Evolutionary conservation across 2,797 vertebrate genomes (phyloP).

Genomic region (Schizothorax lantsangensis): DNA sequence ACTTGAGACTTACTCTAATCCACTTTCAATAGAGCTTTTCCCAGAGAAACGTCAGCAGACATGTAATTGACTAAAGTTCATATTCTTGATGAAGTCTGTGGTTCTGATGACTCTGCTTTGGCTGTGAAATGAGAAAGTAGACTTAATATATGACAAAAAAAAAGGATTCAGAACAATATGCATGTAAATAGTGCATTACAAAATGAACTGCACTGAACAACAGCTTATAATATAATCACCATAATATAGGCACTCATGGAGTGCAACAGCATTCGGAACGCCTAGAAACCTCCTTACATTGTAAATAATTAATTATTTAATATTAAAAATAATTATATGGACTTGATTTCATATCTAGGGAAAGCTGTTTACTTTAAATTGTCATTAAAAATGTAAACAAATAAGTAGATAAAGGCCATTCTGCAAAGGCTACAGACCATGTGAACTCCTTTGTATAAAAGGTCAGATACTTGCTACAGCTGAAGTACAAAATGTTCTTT

Average conservation of each 20-base stretch:
- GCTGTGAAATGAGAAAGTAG: neutral
- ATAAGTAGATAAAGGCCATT: neutral
- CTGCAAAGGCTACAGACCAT: neutral
- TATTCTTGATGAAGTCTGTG: neutral
- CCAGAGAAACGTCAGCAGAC: neutral
- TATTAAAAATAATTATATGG: neutral
- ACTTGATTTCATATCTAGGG: neutral
- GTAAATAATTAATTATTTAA: neutral
- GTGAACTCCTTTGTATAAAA: neutral
- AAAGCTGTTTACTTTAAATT: neutral
- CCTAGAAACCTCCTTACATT: neutral
- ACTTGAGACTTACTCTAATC: slow-evolving; percentile 35
- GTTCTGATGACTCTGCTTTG: neutral
- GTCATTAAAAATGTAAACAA: neutral
- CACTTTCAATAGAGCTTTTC: slow-evolving; percentile 30
- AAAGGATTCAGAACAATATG: neutral
- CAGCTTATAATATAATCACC: neutral
- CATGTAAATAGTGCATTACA: neutral
- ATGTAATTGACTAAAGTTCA: neutral
- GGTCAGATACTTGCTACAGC: neutral
- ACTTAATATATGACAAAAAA: neutral
- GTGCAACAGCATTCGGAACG: neutral
- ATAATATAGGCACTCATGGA: neutral
- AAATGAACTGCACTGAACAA: neutral
- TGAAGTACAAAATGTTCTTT: neutral